Evolutionary conservation across 1,140 invertebrate genomes (phyloP).

Genomic region (Drosophila burlai): DNA sequence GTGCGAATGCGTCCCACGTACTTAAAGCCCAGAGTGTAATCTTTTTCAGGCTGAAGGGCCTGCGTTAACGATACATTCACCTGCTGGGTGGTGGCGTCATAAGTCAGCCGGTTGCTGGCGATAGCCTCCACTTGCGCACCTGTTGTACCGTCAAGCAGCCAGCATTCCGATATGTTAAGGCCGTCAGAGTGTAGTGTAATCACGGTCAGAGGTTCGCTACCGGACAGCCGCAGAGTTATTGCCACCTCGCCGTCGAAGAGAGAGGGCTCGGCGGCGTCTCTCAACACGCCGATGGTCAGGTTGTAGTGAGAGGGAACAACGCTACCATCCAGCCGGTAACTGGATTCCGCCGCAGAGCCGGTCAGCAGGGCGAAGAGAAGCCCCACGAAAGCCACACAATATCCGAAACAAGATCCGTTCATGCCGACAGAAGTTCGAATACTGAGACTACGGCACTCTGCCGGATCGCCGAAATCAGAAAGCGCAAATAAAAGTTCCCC

Average conservation of each 20-base stretch:
- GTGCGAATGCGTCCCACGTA: slow-evolving; percentile 84
- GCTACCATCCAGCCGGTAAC: slow-evolving; percentile 57
- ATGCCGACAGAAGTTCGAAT: slow-evolving; percentile 34
- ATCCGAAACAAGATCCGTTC: slow-evolving; percentile 35
- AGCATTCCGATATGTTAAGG: slow-evolving; percentile 36
- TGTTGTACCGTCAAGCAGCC: slow-evolving; percentile 26
- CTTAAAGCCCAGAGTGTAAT: slow-evolving; percentile 69
- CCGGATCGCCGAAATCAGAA: slow-evolving; percentile 4
- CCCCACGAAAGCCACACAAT: slow-evolving; percentile 4
- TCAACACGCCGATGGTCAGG: slow-evolving; percentile 87
- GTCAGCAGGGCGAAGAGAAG: slow-evolving; percentile 25
- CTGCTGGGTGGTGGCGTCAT: slow-evolving; percentile 54
- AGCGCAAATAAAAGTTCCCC: slow-evolving; percentile 37
- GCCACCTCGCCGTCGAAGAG: slow-evolving; percentile 87
- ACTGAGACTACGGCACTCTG: slow-evolving; percentile 32
- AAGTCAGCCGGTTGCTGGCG: slow-evolving; percentile 21
- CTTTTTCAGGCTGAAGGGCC: neutral
- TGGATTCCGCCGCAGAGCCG: slow-evolving; percentile 2
- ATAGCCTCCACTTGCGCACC: slow-evolving; percentile 37
- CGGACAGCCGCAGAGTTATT: slow-evolving; percentile 85
- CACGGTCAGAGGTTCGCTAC: slow-evolving; percentile 55
- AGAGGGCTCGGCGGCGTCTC: slow-evolving; percentile 84
- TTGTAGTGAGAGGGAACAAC: slow-evolving; percentile 88
- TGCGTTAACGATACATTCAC: slow-evolving; percentile 47
- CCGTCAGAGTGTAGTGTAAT: slow-evolving; percentile 89